phyloP scores from a whole-genome alignment of 1,140 invertebrate genomes.

The Mercenaria mercenaria region DNA sequence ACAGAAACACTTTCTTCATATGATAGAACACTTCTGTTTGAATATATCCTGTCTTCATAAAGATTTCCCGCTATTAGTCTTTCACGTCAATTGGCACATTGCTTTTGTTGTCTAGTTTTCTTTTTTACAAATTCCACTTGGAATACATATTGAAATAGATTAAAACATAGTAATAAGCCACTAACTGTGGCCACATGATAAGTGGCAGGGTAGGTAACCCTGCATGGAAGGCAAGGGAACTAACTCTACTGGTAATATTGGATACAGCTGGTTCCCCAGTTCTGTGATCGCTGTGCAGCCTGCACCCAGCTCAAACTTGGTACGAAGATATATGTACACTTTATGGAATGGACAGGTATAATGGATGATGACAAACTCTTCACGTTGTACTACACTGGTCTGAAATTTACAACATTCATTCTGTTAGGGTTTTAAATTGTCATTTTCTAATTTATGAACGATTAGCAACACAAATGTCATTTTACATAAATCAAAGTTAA shows the following conservation, averaged over 20 bases:
- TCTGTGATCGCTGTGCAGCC: neutral
- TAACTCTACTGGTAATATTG: neutral
- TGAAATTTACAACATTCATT: no score
- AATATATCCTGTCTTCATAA: no score
- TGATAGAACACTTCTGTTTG: neutral
- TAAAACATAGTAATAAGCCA: neutral
- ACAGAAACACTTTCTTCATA: neutral
- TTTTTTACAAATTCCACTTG: neutral
- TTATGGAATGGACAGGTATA: constrained; percentile 14
- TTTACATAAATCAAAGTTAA: no score
- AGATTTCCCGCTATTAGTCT: neutral
- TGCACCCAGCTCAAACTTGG: neutral
- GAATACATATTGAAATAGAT: neutral
- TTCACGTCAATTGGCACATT: neutral
- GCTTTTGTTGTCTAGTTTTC: neutral
- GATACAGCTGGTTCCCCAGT: neutral
- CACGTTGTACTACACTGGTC: constrained; percentile 33
- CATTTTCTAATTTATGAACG: no score
- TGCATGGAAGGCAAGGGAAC: neutral
- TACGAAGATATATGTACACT: constrained; percentile 31
- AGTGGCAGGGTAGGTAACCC: neutral
- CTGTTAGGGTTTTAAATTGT: no score
- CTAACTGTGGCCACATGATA: constrained; percentile 15
- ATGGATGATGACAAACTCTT: neutral
- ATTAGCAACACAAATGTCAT: no score